These are phyloP conservation scores for Holacanthella duospinosa DNA, from an alignment of 2,888 invertebrate genomes.

Conservation along the genomic window DNA sequence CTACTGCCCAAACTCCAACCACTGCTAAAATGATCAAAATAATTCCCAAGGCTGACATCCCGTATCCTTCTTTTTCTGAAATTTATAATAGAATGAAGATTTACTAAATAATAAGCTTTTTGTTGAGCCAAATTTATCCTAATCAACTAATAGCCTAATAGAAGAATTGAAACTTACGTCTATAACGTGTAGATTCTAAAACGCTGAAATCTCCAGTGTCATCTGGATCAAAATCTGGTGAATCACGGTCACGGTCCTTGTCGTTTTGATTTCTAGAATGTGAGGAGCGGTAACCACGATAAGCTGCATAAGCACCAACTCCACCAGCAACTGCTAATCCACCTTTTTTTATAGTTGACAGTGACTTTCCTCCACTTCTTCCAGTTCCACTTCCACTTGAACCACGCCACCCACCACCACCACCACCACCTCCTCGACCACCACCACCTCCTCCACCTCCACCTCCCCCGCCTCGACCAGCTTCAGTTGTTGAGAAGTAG, in stretches of 20 bases:
- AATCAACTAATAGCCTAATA: not conserved
- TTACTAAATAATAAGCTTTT: not conserved
- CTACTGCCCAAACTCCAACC: not conserved
- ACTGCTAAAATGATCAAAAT: not conserved
- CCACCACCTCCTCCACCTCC: not conserved
- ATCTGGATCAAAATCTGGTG: not conserved
- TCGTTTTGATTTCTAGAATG: not conserved
- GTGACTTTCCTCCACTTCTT: not conserved
- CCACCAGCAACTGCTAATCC: not conserved
- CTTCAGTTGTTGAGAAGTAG: not conserved
- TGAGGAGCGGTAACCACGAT: not conserved
- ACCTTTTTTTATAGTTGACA: not conserved
- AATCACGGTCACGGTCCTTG: not conserved
- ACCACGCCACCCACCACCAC: not conserved
- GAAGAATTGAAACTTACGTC: not conserved
- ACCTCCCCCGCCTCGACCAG: not conserved
- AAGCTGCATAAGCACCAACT: not conserved
- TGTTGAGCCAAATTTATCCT: not conserved
- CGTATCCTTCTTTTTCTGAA: not conserved
- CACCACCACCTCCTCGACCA: not conserved
- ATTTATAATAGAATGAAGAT: not conserved
- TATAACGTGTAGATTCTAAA: not conserved
- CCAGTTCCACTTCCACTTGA: not conserved
- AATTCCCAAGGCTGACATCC: not conserved
- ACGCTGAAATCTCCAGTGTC: not conserved